phyloP scores from a whole-genome alignment of 30 jellyfish, hydroid and myxozoan species.

The Phacellophora camtschatica region DNA sequence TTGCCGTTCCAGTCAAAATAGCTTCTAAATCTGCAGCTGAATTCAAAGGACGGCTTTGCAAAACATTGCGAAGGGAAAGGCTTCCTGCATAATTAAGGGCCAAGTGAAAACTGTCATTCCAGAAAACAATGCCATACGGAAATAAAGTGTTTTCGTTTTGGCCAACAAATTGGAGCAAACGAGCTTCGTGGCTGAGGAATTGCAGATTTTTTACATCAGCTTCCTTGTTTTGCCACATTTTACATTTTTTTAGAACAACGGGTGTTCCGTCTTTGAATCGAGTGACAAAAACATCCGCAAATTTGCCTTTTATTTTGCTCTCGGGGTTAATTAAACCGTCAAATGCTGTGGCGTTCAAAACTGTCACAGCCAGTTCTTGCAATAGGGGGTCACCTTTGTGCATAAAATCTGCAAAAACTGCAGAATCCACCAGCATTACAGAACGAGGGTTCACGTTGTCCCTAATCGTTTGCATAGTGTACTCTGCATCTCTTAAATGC shows the following conservation, averaged over 20 bases:
- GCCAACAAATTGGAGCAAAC: neutral
- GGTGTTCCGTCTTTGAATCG: neutral
- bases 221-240: neutral
- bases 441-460: neutral
- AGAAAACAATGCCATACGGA: neutral
- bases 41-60: neutral
- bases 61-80: neutral
- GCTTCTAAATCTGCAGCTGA: neutral
- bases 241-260: neutral
- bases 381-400: neutral
- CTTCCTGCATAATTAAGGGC: neutral
- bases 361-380: neutral
- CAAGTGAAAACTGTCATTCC: neutral
- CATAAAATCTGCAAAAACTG: neutral
- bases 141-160: neutral
- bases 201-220: neutral
- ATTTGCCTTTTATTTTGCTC: neutral
- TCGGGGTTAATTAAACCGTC: neutral
- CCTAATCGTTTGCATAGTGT: neutral
- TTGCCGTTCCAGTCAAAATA: neutral
- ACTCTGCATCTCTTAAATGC: slow-evolving; percentile 7
- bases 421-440: neutral
- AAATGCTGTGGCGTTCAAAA: neutral
- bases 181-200: neutral
- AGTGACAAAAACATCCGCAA: neutral